Evolutionary conservation across 2,888 invertebrate genomes (phyloP), one percentile per base, ranked within the genome.

Genomic region (Tinea trinotella): DNA sequence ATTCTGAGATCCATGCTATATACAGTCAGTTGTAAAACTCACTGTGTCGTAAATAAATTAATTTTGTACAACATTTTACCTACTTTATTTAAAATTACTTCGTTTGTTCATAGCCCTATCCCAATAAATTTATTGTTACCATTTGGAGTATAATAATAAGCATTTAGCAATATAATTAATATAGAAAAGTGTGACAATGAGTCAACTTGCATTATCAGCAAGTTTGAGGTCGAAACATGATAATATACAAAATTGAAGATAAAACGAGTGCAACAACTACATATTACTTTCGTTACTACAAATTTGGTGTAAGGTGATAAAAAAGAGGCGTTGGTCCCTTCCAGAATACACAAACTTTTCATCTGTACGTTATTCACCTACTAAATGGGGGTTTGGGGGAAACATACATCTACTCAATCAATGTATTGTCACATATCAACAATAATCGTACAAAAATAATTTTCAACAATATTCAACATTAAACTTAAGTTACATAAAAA

Each of bases 1-100:
- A 78, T 81, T 82, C 79, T 85, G 85, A 85, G 85, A 85, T 85
- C 85, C 77, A 78, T 78, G 80, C 83, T 76, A 50, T 19, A 77
- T 78, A 80, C 74, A 76, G 75, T 76, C 83, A 81, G 82, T 77
- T 76, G 73, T 69, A 72, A 18, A 53, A 81, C 76, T 68, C 75
- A 78, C 80, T 74, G 77, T 79, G 76, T 73, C 68, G 74, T 75
- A 74, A 72, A 76, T 74, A 76, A 66, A 74, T 76, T 74, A 71
- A 65, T 71, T 70, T 71, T 74, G 75, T 74, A 71, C 69, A 67
- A 59, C 64, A 68, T 68, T 74, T 64, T 62, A 2, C 34, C n/a
- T 15, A 52, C 24, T 50, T 50, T 5, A 24, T 50, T 50, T 10
- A 10, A 46, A 46, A 46, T 46, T 46, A 46, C n/a, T 24, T 50